Base-by-base conservation (phyloP, 2,797 vertebrate genomes). In the Avahi laniger region DNA sequence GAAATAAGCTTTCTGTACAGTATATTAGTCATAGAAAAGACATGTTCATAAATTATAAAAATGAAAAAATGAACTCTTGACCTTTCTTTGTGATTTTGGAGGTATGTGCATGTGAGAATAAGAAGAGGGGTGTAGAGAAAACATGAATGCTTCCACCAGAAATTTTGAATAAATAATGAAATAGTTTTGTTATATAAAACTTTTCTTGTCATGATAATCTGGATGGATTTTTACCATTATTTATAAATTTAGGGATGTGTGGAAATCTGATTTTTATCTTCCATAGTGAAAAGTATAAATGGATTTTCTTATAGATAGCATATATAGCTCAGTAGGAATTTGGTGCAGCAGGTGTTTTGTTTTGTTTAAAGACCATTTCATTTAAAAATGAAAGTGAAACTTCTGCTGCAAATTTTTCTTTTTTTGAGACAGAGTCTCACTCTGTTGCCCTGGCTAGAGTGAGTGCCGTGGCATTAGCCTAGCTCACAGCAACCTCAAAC, bases 371-470 rank as follows among this genome's bases (percentile, higher is more conserved):
- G 83, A 88, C 54, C 38, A 4, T 69, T 87, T 46, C 35, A 57
- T 90, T 91, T 92, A 43, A 65, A 89, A 93, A 54, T 50, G 48
- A 95, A 75, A 82, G 33, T 82, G 18, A 83, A 97, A 69, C 26
- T 87, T 79, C 1, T 18, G 50, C 20, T 88, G 41, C 4, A 93
- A 2, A 88, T 93, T 94, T 80, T 84, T 41, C 5, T 41, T 41
- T 41, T 41, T 41, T 41, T 41, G 38, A 41, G 38, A 41, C 38
- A 41, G 38, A 41, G 38, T 41, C 38, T 41, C 38, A 41, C 38
- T 41, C 38, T 41, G 3, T 41, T 41, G 38, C 38, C 38, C 38
- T 41, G 38, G 38, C 38, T 41, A 41, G 38, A 41, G 38, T 41
- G 38, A 41, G 38, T 41, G 38, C 38, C 38, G 38, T 41, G 38